phyloP scores from a whole-genome alignment of 2,113 vertebrate species.

The Gila orcuttii region DNA sequence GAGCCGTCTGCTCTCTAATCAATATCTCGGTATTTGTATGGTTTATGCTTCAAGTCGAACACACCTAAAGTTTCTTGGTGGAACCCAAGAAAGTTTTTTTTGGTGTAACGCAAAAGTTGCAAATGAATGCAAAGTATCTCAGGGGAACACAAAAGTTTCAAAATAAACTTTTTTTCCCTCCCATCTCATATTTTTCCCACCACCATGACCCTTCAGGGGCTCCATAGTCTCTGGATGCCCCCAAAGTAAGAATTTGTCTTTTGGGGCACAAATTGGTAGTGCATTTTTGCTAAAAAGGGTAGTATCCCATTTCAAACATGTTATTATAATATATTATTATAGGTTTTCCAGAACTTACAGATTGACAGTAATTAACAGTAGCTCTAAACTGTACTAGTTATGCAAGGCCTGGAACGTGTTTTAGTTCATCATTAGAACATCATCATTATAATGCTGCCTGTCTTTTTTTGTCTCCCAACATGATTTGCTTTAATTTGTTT shows the following conservation, averaged over 20 bases:
- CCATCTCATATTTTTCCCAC: no score
- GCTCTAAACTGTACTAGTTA: not conserved
- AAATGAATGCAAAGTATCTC: no score
- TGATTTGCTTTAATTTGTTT: conserved; percentile 52
- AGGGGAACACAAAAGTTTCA: no score
- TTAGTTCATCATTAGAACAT: conserved; percentile 22
- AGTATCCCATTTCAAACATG: not conserved
- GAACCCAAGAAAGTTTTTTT: no score
- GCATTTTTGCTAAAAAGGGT: not conserved
- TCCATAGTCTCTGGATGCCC: not conserved
- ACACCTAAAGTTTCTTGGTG: no score
- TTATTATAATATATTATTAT: not conserved
- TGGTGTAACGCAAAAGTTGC: no score
- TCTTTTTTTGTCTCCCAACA: conserved; percentile 42
- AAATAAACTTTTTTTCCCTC: no score
- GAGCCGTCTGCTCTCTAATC: no score
- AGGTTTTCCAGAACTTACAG: not conserved
- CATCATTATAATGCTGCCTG: conserved; percentile 25
- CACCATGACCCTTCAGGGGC: no score
- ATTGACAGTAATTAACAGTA: not conserved
- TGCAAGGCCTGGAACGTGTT: not conserved
- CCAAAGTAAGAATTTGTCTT: not conserved
- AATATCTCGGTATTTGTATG: no score
- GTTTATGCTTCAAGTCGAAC: no score
- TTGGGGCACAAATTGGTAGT: not conserved